Evolutionary conservation across 2,113 vertebrate genomes (phyloP), one percentile per base, ranked within the genome.

Genomic region (Sceloporus tristichus): DNA sequence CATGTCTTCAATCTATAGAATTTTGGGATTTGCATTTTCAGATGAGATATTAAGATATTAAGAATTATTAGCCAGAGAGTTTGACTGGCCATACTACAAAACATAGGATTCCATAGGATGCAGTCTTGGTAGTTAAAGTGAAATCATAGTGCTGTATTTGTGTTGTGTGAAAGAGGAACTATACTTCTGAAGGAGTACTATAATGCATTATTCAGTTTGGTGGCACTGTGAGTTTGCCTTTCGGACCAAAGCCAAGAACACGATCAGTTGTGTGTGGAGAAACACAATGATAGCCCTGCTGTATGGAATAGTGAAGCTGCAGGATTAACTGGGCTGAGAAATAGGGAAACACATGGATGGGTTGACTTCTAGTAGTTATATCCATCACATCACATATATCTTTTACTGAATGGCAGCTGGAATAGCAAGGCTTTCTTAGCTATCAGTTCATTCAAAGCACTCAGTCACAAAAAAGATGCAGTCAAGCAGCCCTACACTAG

Each of bases 311-410:
- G 40, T 48, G 7, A 56, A 80, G 53, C 53, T n/a, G 80, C 0
- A 2, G 59, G 59, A 0, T 65, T 65, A 27, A 65, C 8, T 21
- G 42, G 1, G 2, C 14, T 78, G 8, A 38, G 42, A 62, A 38
- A 25, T 0, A 0, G 19, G 25, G n/a, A 62, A 65, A 27, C 27
- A 53, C 0, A 0, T 0, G 4, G 74, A 0, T 0, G 4, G 74
- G 81, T 9, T 82, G 66, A 42, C 80, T 74, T 59, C 71, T 34
- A 65, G 42, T 54, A 73, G 66, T 42, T 27, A 18, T 29, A 71
- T 59, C 65, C 25, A 88, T 4, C 14, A 2, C 21, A 5, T 2
- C 40, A 2, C 70, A 38, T 29, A 53, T 11, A 56, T 54, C 19
- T 56, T 14, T 85, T 21, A 27, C 13, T 23, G 19, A 23, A 81